Evolutionary conservation across 2,888 invertebrate genomes (phyloP), one percentile per base, ranked within the genome.

Genomic region (Calephelis perditalis): DNA sequence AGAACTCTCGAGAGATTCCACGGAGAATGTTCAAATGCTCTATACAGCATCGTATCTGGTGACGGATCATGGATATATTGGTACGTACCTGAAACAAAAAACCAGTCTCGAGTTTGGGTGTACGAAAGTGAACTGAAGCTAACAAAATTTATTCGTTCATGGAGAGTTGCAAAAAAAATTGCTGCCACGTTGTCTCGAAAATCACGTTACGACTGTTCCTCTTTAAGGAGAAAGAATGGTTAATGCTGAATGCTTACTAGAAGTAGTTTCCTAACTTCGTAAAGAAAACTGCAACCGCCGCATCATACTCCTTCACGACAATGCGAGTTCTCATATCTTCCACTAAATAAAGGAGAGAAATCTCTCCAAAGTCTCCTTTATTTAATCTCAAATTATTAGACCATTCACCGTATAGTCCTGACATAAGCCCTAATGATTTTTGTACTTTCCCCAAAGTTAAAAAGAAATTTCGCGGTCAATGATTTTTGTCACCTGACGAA

Each of bases 241-340:
- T 63, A 63, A 59, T 56, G 65, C 63, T 56, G 58, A 61, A 37
- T 62, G 64, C 62, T 61, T 65, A 49, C 61, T 62, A 59, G 45
- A 62, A 47, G 62, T 67, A 44, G 44, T 62, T 12, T 49, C 62
- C 15, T 63, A 63, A 58, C 59, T 64, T 40, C 64, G 60, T 46
- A 65, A 63, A 65, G 37, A 59, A 11, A 62, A 65, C 56, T 61
- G 46, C 45, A 60, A 57, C 45, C 66, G 63, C 43, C 63, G 64
- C 61, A 62, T 62, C 56, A 65, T 65, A 47, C 65, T 65, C 36
- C 63, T 63, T 54, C 63, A 66, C 61, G 60, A 65, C 60, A 62
- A 65, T 59, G 56, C 58, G 43, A 62, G 62, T 37, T 58, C 56
- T 46, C 62, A 58, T 56, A 62, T 40, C 56, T 56, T 58, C 26